Evolutionary conservation across 2,113 vertebrate genomes (phyloP), one percentile per base, ranked within the genome.

Genomic region (Empidonax traillii): DNA sequence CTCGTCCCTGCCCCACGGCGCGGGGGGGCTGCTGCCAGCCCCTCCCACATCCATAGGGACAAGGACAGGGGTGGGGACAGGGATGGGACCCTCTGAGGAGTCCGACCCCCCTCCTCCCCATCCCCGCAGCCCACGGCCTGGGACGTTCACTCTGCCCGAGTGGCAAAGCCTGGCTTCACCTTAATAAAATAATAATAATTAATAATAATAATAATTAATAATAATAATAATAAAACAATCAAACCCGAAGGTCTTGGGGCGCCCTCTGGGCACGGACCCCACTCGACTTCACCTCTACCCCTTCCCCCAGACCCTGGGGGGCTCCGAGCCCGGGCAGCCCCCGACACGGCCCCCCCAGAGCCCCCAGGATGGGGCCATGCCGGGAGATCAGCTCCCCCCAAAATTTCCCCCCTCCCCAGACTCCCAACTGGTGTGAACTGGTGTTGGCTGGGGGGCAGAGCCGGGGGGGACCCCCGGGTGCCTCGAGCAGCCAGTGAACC

Each of bases 111-210:
- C 55, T 56, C 55, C 55, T 56, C 62, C 89, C 31, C 86, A 27
- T 24, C 85, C 62, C 0, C 22, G 30, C 41, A 28, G 35, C 81
- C 68, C 62, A 28, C 55, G 9, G 86, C 94, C 78, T 5, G 9
- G 80, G 85, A 47, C 9, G 8, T 33, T 80, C 71, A 14, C 91
- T 85, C 76, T 94, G 88, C 62, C 67, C 25, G 12, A 91, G 80
- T 55, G 85, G 91, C 89, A 94, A 96, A 95, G 86, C 82, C 85
- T 95, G 89, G 89, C 79, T 95, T 96, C 86, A 96, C 95, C 95
- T 94, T 92, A 95, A 85, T 95, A 96, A 94, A 91, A 88, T 95
- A 95, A 92, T 89, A 92, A 74, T 89, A 74, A 82, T 78, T 72
- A 93, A 67, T 93, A 85, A 85, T 90, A 90, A 62, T 93, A 93